A percentile compares a stretch with the other conserved stretches of the same genome.
Evolutionary conservation across 2,888 invertebrate species (phyloP).

Genomic region (Melinaea menophilus): DNA sequence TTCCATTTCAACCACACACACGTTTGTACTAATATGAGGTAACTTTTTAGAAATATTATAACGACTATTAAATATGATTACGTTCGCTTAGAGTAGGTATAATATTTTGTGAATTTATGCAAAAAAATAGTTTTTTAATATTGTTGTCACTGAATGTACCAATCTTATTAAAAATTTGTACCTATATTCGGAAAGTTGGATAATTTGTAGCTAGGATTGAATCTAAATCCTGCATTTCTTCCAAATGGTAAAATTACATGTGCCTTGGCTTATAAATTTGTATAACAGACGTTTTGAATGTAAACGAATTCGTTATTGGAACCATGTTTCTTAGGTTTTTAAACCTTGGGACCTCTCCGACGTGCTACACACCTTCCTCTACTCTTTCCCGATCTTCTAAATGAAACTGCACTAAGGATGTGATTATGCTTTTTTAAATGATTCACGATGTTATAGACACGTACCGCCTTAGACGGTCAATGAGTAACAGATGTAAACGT

Average conservation of each 20-base stretch:
- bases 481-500: too few species aligned
- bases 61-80: conserved; percentile 61
- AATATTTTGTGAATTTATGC: conserved; percentile 76
- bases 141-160: conserved; percentile 78
- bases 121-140: conserved; percentile 78
- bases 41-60: conserved; percentile 73
- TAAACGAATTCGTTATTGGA: conserved; percentile 50
- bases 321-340: conserved; percentile 26
- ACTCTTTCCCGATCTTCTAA: conserved; percentile 8
- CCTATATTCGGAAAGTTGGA: conserved; percentile 78
- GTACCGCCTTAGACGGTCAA: too few species aligned
- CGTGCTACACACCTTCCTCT: conserved; percentile 42
- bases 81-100: conserved; percentile 76
- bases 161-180: conserved; percentile 75
- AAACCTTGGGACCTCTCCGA: conserved; percentile 44
- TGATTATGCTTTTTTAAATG: background rate
- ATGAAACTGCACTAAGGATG: background rate
- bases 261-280: conserved; percentile 74
- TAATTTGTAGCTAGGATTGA: conserved; percentile 77
- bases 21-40: conserved; percentile 68
- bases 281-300: conserved; percentile 63
- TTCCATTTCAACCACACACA: conserved; percentile 43
- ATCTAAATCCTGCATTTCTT: conserved; percentile 74
- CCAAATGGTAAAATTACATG: conserved; percentile 69
- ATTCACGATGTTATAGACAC: conserved; percentile 1